Evolutionary conservation across 2,888 invertebrate species (phyloP).

Genomic region (Lithophane ornitopus): DNA sequence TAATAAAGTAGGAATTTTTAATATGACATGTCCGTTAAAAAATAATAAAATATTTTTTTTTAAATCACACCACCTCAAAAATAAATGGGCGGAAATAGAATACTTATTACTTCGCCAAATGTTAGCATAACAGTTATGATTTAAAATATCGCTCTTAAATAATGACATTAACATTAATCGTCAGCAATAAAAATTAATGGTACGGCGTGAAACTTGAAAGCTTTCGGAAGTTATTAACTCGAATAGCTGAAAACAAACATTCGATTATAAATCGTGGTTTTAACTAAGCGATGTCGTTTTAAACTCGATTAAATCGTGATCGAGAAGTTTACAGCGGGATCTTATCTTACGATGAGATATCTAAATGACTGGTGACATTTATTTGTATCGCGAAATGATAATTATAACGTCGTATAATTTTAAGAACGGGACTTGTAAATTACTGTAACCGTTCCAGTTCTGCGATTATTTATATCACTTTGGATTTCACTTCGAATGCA

Average conservation of each 20-base stretch:
- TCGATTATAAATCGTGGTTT: slow-evolving; percentile 56
- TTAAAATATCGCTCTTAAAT: slow-evolving; percentile 51
- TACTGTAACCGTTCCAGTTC: slow-evolving; percentile 34
- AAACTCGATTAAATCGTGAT: slow-evolving; percentile 63
- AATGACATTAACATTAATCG: slow-evolving; percentile 52
- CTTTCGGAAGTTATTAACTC: slow-evolving; percentile 59
- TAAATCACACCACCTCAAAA: slow-evolving; percentile 10
- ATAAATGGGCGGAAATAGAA: slow-evolving; percentile 55
- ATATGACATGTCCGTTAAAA: slow-evolving; percentile 27
- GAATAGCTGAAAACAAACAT: slow-evolving; percentile 59
- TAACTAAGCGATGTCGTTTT: slow-evolving; percentile 58
- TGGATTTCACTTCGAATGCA: slow-evolving; percentile 44
- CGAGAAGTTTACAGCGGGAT: slow-evolving; percentile 55
- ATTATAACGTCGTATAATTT: slow-evolving; percentile 41
- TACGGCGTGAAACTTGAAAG: slow-evolving; percentile 40
- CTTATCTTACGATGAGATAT: slow-evolving; percentile 61
- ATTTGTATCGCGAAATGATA: slow-evolving; percentile 50
- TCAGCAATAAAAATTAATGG: slow-evolving; percentile 43
- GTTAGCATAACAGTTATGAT: slow-evolving; percentile 48
- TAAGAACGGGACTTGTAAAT: slow-evolving; percentile 21
- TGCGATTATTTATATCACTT: slow-evolving; percentile 34
- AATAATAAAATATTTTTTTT: slow-evolving; percentile 20
- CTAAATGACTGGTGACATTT: slow-evolving; percentile 60
- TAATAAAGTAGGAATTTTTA: slow-evolving; percentile 21
- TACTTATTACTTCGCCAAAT: slow-evolving; percentile 46